phyloP scores from a whole-genome alignment of 2,888 invertebrate species.

The Perizoma flavofasciatum region DNA sequence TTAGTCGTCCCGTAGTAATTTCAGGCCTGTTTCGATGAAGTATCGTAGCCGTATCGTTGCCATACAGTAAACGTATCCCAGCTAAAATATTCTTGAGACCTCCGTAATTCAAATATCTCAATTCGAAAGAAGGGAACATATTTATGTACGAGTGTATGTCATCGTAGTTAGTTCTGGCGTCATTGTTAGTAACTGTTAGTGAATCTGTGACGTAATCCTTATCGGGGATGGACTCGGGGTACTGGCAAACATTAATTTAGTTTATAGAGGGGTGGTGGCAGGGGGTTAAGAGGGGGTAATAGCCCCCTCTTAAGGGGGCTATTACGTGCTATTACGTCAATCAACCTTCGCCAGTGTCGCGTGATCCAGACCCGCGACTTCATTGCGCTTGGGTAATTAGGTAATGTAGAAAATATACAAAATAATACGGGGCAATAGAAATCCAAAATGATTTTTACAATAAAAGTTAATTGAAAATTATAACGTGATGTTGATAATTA shows the following conservation, averaged over 20 bases:
- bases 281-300: conserved; percentile 42
- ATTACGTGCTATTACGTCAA: conserved; percentile 63
- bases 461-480: too few relatives aligned
- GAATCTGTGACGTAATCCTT: conserved; percentile 47
- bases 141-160: too few relatives aligned
- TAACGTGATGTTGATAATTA: too few relatives aligned
- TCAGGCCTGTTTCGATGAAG: too few relatives aligned
- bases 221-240: conserved; percentile 48
- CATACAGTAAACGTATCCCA: background rate
- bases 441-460: too few relatives aligned
- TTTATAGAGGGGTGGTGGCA: conserved; percentile 67
- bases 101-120: too few relatives aligned
- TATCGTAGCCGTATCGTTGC: background rate
- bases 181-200: conserved; percentile 2
- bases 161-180: background rate
- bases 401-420: background rate
- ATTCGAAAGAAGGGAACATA: too few relatives aligned
- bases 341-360: conserved; percentile 51
- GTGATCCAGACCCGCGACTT: conserved; percentile 46
- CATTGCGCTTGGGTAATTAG: conserved; percentile 1
- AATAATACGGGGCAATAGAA: background rate
- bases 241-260: conserved; percentile 68
- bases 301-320: too few relatives aligned
- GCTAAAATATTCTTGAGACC: background rate
- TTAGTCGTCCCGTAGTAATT: too few relatives aligned